phyloP scores from a whole-genome alignment of 1,140 invertebrate species.

The Microplitis demolitor region DNA sequence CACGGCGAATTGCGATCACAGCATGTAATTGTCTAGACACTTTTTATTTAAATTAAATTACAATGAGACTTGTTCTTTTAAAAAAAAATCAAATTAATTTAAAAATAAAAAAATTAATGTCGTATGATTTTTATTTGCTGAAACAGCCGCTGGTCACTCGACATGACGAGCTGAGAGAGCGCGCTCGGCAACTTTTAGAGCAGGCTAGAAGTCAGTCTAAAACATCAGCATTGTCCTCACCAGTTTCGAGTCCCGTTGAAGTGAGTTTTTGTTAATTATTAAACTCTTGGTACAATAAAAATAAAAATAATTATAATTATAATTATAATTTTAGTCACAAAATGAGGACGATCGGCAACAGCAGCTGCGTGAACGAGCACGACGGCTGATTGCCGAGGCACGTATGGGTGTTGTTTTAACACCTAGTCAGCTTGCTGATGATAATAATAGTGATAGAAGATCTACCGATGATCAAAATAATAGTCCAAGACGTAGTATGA shows the following conservation, averaged over 20 bases:
- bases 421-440: conserved; percentile 52
- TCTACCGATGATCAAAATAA: conserved; percentile 58
- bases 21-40: conserved; percentile 45
- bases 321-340: conserved; percentile 46
- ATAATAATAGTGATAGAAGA: conserved; percentile 53
- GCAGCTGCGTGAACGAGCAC: conserved; percentile 82
- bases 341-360: conserved; percentile 84
- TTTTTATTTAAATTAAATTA: conserved; percentile 17
- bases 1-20: conserved; percentile 50
- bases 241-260: conserved; percentile 59
- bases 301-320: conserved; percentile 8
- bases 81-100: conserved; percentile 16
- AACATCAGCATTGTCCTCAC: conserved; percentile 46
- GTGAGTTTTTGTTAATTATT: conserved; percentile 43
- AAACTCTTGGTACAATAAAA: conserved; percentile 12
- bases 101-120: background rate
- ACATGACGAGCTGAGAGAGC: conserved; percentile 86
- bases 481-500: conserved; percentile 58
- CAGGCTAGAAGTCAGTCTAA: conserved; percentile 79
- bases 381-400: conserved; percentile 87
- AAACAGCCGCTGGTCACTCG: conserved; percentile 74
- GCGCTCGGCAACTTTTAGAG: conserved; percentile 87
- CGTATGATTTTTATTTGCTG: conserved; percentile 38
- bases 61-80: background rate
- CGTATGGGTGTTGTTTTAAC: conserved; percentile 66